Evolutionary conservation across 2,797 vertebrate genomes (phyloP), one percentile per base, ranked within the genome.

Genomic region (Falco naumanni): DNA sequence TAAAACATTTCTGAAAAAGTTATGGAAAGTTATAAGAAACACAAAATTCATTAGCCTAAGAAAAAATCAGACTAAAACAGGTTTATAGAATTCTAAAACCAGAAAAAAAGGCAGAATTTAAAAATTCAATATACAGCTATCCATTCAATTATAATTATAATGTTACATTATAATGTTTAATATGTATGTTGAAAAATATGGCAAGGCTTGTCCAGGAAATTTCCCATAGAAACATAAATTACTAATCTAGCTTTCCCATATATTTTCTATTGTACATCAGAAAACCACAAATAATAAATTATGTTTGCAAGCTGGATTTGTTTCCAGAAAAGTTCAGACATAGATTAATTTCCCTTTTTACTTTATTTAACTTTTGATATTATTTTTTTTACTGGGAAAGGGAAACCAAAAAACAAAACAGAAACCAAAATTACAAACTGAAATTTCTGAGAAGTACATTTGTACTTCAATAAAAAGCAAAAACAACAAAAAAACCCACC

Each of bases 221-320:
- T 60, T 74, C 50, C 31, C 22, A 60, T 14, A 64, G 10, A 61
- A 50, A 53, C 20, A 33, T 20, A 41, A 84, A 41, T 70, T 53
- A 9, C 3, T 33, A 9, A 1, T 65, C 85, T 64, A 57, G 0
- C 17, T 70, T 82, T 71, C 6, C 4, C 1, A 14, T 1, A 0
- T 7, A 11, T 57, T 83, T 89, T 56, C 28, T 61, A 10, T 19
- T 53, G 3, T 17, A 18, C 6, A 24, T 37, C 15, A 53, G 11
- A 69, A 82, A 82, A 18, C 1, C 4, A 63, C 1, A 47, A 66
- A 39, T 31, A 77, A 13, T 1, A 39, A 54, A 19, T 9, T 22
- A 4, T 13, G 39, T 75, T 71, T 31, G 1, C 13, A 75, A 63
- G 5, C 1, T 63, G 22, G 3, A 5, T 33, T 74, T 50, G 0